Evolutionary conservation across 2,888 invertebrate genomes (phyloP).

Genomic region (Cosmia pyralina): DNA sequence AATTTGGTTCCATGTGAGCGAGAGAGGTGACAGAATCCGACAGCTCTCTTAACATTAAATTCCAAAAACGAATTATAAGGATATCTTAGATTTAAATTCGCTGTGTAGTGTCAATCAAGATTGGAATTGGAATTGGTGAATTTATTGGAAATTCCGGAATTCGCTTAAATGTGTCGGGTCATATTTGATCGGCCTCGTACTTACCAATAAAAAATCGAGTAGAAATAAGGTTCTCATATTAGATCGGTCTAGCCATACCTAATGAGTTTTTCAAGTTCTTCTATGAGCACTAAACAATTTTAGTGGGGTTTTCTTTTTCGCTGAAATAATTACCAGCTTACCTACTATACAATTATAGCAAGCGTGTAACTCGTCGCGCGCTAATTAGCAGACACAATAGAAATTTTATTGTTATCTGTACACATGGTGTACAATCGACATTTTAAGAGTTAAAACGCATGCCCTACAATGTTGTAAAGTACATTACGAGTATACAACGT

Average conservation of each 20-base stretch:
- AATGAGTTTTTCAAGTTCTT: not conserved
- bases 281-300: not conserved
- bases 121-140: not conserved
- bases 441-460: no score
- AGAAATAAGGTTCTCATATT: slow-evolving; percentile 5
- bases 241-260: not conserved
- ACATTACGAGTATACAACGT: no score
- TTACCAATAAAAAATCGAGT: not conserved
- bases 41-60: no score
- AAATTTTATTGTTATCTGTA: no score
- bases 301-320: not conserved
- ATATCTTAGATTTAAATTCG: not conserved
- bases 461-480: no score
- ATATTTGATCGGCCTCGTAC: not conserved
- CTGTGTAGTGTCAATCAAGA: not conserved
- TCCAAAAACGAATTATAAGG: no score
- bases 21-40: no score
- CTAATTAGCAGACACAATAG: no score
- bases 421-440: no score
- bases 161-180: not conserved
- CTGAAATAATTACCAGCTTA: not conserved
- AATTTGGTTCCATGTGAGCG: no score
- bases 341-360: not conserved
- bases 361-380: no score
- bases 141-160: not conserved